phyloP scores from a whole-genome alignment of 2,797 vertebrate species.

The Xiphophorus birchmanni region DNA sequence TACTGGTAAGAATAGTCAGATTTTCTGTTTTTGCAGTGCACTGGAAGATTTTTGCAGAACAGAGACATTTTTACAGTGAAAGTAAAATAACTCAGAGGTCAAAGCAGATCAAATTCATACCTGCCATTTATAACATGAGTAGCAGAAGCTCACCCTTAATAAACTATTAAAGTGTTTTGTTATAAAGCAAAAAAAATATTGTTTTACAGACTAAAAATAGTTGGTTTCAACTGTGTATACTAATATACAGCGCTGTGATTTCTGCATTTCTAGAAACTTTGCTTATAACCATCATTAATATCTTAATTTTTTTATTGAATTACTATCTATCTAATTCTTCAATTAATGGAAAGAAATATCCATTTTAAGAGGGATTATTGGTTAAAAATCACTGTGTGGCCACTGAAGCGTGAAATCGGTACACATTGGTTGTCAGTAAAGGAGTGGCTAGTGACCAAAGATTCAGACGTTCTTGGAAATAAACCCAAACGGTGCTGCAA shows the following conservation, averaged over 20 bases:
- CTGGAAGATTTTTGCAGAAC: constrained; percentile 32
- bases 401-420: not conserved
- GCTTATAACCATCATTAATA: not conserved
- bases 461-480: not conserved
- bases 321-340: not conserved
- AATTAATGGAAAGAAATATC: not conserved
- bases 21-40: not conserved
- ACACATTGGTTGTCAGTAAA: constrained; percentile 9
- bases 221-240: not conserved
- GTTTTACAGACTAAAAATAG: not conserved
- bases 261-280: not conserved
- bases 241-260: not conserved
- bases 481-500: not conserved
- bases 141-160: not conserved
- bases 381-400: constrained; percentile 9
- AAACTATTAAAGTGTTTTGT: not conserved
- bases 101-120: not conserved
- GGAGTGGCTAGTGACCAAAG: not conserved
- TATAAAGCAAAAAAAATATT: not conserved
- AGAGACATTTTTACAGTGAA: constrained; percentile 21
- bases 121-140: not conserved
- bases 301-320: not conserved
- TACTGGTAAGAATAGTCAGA: too few relatives aligned
- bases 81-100: not conserved
- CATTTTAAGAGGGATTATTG: constrained; percentile 1